Evolutionary conservation across 2,888 invertebrate genomes (phyloP).

Genomic region (Anoncus sp.): DNA sequence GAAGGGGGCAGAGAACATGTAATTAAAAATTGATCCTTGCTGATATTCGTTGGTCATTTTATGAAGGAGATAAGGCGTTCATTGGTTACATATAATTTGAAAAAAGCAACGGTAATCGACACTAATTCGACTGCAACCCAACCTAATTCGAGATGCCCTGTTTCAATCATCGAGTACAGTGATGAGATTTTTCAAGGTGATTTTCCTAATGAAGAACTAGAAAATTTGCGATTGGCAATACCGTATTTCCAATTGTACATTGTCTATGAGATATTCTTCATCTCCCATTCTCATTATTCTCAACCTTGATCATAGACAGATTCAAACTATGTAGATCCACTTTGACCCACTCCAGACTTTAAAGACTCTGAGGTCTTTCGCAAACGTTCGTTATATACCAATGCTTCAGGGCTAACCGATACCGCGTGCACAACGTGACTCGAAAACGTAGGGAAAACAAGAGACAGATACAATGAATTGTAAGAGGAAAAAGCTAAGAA

Average conservation of each 20-base stretch:
- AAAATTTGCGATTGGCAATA: not conserved
- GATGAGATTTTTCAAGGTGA: too few relatives aligned
- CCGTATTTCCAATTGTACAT: not conserved
- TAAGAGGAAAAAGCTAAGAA: constrained; percentile 39
- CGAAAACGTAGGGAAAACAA: constrained; percentile 9
- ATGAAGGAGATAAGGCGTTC: too few relatives aligned
- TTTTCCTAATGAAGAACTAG: not conserved
- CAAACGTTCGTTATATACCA: constrained; percentile 2
- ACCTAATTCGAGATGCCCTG: too few relatives aligned
- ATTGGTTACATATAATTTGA: too few relatives aligned
- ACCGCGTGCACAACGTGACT: not conserved
- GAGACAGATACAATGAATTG: not conserved
- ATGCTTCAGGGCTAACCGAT: constrained; percentile 1
- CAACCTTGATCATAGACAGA: not conserved
- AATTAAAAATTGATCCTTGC: not conserved
- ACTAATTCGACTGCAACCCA: too few relatives aligned
- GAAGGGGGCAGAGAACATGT: not conserved
- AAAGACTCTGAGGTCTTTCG: constrained; percentile 1
- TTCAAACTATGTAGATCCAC: not conserved
- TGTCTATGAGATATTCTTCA: not conserved
- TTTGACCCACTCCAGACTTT: not conserved
- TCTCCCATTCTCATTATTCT: not conserved
- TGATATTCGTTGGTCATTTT: not conserved
- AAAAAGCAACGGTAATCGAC: too few relatives aligned
- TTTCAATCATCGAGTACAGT: too few relatives aligned